Evolutionary conservation across 2,888 invertebrate species (phyloP), one percentile per base, ranked within the genome.

Genomic region (Tetragonula carbonaria): DNA sequence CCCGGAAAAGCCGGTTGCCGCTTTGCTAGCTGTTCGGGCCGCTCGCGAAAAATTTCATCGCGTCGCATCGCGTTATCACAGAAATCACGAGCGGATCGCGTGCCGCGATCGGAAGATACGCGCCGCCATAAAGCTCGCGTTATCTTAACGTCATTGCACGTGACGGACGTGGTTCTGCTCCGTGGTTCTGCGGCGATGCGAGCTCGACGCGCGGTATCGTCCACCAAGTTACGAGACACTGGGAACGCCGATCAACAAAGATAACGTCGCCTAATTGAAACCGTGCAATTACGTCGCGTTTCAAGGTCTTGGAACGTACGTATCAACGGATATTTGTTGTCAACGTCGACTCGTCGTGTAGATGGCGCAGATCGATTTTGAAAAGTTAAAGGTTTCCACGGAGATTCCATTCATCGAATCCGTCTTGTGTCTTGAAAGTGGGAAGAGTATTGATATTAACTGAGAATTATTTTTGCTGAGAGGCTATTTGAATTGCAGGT

Each of bases 81-180:
- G 74, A 70, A 77, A 84, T 86, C 78, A 63, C 82, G 73, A 71
- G 80, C 83, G 79, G 76, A 70, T 73, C 68, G 84, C 74, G 72
- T 74, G 57, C 55, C 78, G 76, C 80, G 82, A 87, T 81, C 75
- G 55, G 21, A 78, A 63, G 82, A 74, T 88, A 91, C 91, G 91
- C 89, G 90, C 84, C 76, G 74, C 87, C 88, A 88, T 92, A 91
- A 92, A 91, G 88, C 87, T 88, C 74, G 87, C 82, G 90, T 91
- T 91, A 91, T 91, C 92, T 92, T 91, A 78, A 89, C 90, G 91
- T 92, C 92, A 92, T 92, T 92, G 91, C 91, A 89, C 90, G 88
- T 91, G 92, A 92, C 91, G 91, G 91, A 92, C 92, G 92, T 92
- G 28, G 28, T 28, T 28, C 28, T 28, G 91, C 89, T 87, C 67